Evolutionary conservation across 2,797 vertebrate species (phyloP), one percentile per base, ranked within the genome.

Genomic region (Rhinatrema bivittatum): DNA sequence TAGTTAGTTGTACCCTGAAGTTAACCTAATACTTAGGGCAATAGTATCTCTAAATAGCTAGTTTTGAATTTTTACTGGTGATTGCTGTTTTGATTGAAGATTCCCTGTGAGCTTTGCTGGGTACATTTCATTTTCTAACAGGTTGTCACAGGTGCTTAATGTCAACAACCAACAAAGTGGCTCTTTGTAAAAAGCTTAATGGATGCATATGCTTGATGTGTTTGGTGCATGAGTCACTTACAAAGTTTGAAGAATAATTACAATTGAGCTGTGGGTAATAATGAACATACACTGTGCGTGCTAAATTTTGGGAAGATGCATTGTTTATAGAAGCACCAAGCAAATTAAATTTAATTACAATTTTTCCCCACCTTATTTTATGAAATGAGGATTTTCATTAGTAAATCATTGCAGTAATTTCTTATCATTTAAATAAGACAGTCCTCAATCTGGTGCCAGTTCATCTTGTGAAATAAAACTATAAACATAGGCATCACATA

Each of bases 101-200:
- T 38, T 24, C 21, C 32, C 2, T 25, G 6, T 45, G 42, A 47
- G 26, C 25, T 57, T 56, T 47, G 18, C 48, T 43, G 31, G 25
- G 10, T 10, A 26, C 54, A 56, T 64, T 68, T 55, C 15, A 31
- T 47, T 67, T 54, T 49, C 42, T 41, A 60, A 50, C 39, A 39
- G 10, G 4, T 55, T 57, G 47, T 44, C 42, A 34, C 7, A 47
- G 46, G 42, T 26, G 15, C 25, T 62, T 56, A 56, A 36, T 36
- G 12, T 54, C 32, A 59, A 47, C 13, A 68, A 20, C 7, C 25
- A 66, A 46, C 24, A 41, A 53, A 46, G n/a, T 6, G 1, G 5
- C 51, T 59, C 36, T 52, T 58, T 45, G 25, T 29, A 36, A 60
- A 51, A 27, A 20, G 9, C 44, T 14, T 50, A 50, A 38, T 37